Evolutionary conservation across 2,797 vertebrate genomes (phyloP).

Genomic region (Salmo trutta): DNA sequence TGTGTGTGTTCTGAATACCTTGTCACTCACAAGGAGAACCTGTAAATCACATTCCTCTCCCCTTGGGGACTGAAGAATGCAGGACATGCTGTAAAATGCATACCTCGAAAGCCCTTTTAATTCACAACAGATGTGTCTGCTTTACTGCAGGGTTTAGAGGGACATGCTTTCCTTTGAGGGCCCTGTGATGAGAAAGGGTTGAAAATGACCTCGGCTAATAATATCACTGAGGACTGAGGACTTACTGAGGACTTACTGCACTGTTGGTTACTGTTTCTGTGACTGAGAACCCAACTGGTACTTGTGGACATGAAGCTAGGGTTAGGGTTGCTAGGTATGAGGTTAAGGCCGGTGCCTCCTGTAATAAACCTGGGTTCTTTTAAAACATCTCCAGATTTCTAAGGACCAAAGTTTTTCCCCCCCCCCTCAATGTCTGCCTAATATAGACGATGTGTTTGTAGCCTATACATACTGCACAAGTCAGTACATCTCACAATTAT

Average conservation of each 20-base stretch:
- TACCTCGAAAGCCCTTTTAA: constrained; percentile 23
- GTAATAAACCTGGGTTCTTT: no score
- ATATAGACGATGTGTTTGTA: not conserved
- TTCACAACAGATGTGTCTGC: constrained; percentile 21
- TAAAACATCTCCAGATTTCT: no score
- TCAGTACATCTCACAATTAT: no score
- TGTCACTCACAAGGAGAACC: constrained; percentile 22
- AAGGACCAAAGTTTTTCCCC: no score
- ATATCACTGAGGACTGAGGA: not conserved
- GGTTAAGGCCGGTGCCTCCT: no score
- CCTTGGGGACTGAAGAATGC: constrained; percentile 8
- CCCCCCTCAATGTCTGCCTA: no score
- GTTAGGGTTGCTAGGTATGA: no score
- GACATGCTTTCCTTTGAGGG: not conserved
- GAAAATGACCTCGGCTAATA: not conserved
- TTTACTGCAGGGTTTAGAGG: constrained; percentile 12
- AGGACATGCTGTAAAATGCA: constrained; percentile 30
- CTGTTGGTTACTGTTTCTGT: not conserved
- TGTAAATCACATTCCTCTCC: not conserved
- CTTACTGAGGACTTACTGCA: not conserved
- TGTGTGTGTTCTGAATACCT: constrained; percentile 10
- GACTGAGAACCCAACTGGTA: not conserved
- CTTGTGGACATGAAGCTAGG: not conserved
- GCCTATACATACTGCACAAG: not conserved
- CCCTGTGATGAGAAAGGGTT: not conserved